A percentile compares a stretch with the other conserved stretches of the same genome.
Conservation (phyloP, 2,113 vertebrate genomes). For the Danionella cerebrum region DNA sequence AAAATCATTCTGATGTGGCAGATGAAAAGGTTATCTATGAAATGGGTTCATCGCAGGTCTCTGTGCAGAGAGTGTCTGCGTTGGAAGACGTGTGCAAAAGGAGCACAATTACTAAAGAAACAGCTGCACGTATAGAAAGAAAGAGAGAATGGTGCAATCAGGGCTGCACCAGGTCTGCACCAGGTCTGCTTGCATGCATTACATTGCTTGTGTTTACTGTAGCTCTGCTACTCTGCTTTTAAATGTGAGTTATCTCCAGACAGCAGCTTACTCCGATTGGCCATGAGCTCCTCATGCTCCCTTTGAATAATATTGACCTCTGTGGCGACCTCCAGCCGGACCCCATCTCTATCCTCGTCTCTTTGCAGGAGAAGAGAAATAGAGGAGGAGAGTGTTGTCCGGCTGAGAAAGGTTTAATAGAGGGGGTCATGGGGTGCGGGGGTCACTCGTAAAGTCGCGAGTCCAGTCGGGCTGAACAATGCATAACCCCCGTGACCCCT, state of each 20-base stretch:
- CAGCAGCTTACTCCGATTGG: slow-evolving; percentile 18
- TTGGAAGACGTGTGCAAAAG: not conserved
- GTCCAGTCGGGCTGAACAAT: slow-evolving; percentile 15
- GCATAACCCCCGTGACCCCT: slow-evolving; percentile 7
- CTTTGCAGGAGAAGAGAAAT: slow-evolving; percentile 12
- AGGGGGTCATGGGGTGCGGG: not conserved
- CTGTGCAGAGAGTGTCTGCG: not conserved
- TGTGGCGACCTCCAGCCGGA: slow-evolving; percentile 49
- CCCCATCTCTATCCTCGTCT: not conserved
- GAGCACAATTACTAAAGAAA: not conserved
- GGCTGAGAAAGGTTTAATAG: slow-evolving; percentile 12
- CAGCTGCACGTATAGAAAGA: not conserved
- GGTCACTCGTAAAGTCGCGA: slow-evolving; percentile 9
- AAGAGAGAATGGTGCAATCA: slow-evolving; percentile 1
- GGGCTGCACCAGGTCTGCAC: not conserved
- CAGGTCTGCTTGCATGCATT: not conserved
- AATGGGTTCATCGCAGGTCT: slow-evolving; percentile 31
- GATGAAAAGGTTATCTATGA: slow-evolving; percentile 40
- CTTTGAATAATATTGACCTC: slow-evolving; percentile 63
- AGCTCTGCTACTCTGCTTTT: too few species aligned
- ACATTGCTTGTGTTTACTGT: not conserved
- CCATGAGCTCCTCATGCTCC: slow-evolving; percentile 3
- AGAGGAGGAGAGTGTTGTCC: slow-evolving; percentile 11
- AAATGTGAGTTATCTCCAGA: slow-evolving; percentile 30
- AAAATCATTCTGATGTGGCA: slow-evolving; percentile 46